A percentile compares a stretch with the other conserved stretches of the same genome.
These are phyloP conservation scores for Tupaia tana DNA, from an alignment of 2,113 vertebrate species.

Conservation along the genomic window DNA sequence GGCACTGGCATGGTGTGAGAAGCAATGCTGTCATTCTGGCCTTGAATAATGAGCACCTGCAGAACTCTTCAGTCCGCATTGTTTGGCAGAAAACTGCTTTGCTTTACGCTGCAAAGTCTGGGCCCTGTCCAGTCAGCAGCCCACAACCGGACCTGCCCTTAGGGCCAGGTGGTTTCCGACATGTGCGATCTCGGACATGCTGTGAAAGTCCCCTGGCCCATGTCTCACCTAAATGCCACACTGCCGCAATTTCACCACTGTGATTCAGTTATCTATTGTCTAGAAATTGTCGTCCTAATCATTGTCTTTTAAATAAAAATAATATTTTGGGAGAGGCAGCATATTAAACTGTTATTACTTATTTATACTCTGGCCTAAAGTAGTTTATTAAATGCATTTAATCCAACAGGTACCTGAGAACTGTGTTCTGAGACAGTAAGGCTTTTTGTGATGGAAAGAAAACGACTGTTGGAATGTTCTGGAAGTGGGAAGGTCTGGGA, in stretches of 20 bases:
- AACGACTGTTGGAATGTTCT: background rate
- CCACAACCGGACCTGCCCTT: background rate
- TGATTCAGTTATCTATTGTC: constrained; percentile 33
- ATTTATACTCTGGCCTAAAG: background rate
- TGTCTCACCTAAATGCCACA: background rate
- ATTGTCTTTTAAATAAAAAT: constrained; percentile 47
- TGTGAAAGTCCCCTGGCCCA: background rate
- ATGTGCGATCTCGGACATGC: background rate
- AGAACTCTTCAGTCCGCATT: background rate
- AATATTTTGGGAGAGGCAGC: background rate
- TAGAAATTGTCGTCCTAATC: background rate
- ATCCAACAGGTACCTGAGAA: background rate
- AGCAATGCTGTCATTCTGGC: background rate
- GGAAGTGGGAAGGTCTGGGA: background rate
- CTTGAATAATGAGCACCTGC: background rate
- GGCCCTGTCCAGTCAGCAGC: background rate
- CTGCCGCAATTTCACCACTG: background rate
- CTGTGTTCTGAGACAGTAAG: background rate
- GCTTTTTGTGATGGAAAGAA: background rate
- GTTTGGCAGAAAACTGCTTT: background rate
- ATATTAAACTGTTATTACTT: constrained; percentile 16
- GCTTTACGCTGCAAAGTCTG: background rate
- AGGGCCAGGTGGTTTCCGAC: background rate
- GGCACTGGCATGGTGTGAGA: background rate
- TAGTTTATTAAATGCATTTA: constrained; percentile 25